Conservation (phyloP, 2,888 invertebrate species). For the Vannuccia rotundouncinata region DNA sequence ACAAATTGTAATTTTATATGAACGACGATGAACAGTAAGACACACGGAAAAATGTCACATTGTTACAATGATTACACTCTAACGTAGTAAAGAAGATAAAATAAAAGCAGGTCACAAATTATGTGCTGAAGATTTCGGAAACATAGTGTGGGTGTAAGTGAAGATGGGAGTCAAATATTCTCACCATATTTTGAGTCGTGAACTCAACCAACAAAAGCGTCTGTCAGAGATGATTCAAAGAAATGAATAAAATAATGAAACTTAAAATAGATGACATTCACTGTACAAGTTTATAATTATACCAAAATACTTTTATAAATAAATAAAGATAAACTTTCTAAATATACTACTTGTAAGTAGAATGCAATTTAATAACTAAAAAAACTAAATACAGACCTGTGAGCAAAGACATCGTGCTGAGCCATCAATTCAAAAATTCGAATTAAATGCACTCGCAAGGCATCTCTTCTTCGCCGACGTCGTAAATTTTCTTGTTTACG, state of each 20-base stretch:
- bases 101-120: too few relatives aligned
- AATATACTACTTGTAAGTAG: neutral
- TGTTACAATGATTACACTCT: too few relatives aligned
- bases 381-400: conserved; percentile 45
- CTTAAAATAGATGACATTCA: neutral
- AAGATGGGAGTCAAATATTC: neutral
- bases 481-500: conserved; percentile 94
- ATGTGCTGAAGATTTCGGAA: too few relatives aligned
- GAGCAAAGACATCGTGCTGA: conserved; percentile 59
- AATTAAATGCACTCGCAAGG: conserved; percentile 80
- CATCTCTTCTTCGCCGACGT: conserved; percentile 78
- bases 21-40: too few relatives aligned
- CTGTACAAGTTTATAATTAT: neutral
- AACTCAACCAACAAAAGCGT: neutral
- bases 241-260: neutral
- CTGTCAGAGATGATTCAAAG: neutral
- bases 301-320: neutral
- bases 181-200: conserved; percentile 10
- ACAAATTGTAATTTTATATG: too few relatives aligned
- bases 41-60: too few relatives aligned
- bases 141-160: conserved; percentile 72
- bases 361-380: neutral
- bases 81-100: too few relatives aligned
- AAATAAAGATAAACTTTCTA: neutral
- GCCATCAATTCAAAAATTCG: conserved; percentile 83